These are phyloP conservation scores for Caenorhabditis auriculariae DNA, from an alignment of 2,888 invertebrate species.

Conservation along the genomic window DNA sequence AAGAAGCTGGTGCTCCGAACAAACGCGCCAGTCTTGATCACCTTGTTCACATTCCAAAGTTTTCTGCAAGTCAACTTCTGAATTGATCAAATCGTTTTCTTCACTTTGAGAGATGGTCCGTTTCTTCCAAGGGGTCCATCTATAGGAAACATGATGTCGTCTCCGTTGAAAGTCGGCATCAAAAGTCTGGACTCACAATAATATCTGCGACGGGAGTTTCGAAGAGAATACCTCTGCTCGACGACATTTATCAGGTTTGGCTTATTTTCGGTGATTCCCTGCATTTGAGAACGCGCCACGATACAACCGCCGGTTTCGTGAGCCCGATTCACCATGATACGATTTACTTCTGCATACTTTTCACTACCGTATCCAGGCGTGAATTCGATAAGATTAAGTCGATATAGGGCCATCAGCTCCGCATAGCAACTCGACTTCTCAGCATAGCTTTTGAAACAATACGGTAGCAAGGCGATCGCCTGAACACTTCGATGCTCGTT, in stretches of 20 bases:
- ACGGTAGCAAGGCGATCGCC: constrained; percentile 45
- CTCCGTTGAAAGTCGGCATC: constrained; percentile 52
- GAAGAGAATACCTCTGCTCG: constrained; percentile 26
- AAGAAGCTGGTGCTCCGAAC: constrained; percentile 37
- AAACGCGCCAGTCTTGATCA: constrained; percentile 26
- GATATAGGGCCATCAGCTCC: constrained; percentile 41
- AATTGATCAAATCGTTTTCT: background rate
- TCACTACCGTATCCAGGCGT: constrained; percentile 49
- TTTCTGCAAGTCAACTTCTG: constrained; percentile 5
- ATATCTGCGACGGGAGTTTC: background rate
- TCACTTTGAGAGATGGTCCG: constrained; percentile 31
- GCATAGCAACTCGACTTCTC: constrained; percentile 42
- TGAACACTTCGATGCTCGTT: background rate
- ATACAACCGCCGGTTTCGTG: constrained; percentile 47
- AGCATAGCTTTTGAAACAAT: constrained; percentile 48
- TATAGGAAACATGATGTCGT: constrained; percentile 52
- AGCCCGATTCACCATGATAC: constrained; percentile 45
- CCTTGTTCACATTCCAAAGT: constrained; percentile 36
- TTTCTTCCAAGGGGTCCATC: constrained; percentile 49
- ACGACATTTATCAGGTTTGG: constrained; percentile 36
- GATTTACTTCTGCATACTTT: constrained; percentile 50
- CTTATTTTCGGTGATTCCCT: constrained; percentile 43
- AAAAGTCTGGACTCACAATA: constrained; percentile 25
- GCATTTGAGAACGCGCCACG: constrained; percentile 46
- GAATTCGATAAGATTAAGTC: constrained; percentile 47